Base-by-base conservation (phyloP, 2,888 invertebrate genomes). In the Himalopsyche tibetana region DNA sequence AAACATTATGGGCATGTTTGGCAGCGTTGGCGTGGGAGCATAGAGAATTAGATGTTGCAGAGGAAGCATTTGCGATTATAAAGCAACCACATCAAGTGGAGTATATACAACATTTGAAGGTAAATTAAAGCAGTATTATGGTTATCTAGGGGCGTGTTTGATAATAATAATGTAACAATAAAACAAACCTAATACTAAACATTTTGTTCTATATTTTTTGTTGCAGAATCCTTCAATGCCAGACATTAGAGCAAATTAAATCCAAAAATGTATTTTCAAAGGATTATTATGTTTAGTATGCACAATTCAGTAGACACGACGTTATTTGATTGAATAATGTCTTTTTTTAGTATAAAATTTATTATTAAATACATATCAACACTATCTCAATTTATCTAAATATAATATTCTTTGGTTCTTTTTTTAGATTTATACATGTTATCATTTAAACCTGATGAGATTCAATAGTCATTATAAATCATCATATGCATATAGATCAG, bases 1-100 rank as follows among this genome's bases (percentile, higher is more conserved):
- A 92, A 88, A 95, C 95, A n/a, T 92, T 99, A 19, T 99, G 99
- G 99, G 97, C 98, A 0, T 98, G 98, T 89, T 93, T 99, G 89
- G 99, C 99, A 0, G 98, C 98, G 0, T 94, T 99, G 91, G 96
- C 99, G 0, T 97, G 97, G 86, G 96, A 97, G 89, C 95, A 96
- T 88, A 96, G 96, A 90, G 97, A 99, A 90, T 92, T 98, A 84
- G 95, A 96, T 86, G 96, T 98, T 8, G 98, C 99, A 19, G 99
- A 99, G 92, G 97, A 99, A 90, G 98, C 99, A 0, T 99, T 98
- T 91, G 97, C 98, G 5, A 90, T 92, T 3, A 93, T 93, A 87
- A 91, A 91, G 79, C 92, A 93, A 87, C 93, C 93, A 85, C 92
- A 98, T 90, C 97, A 98, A 94, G 97, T 98, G 1, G 95, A 95